Base-by-base conservation (phyloP, 2,797 vertebrate species). In the Megaceryle alcyon region DNA sequence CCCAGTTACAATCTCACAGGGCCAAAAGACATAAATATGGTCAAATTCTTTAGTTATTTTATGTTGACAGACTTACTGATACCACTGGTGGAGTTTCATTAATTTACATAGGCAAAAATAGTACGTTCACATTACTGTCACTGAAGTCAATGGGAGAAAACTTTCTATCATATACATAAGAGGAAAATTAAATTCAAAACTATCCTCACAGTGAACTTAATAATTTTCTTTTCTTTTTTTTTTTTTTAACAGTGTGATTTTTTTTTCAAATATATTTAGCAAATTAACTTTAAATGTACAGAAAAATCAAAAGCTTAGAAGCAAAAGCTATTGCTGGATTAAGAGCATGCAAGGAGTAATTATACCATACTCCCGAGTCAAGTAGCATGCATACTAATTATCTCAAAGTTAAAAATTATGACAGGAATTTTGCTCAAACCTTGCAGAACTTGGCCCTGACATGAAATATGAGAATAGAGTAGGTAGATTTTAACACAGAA, bases 321-420 rank as follows among this genome's bases (percentile, higher is more conserved):
- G 23, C 7, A 81, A 81, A 65, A 87, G 26, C 14, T 60, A 54
- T 66, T 85, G n/a, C 26, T 83, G 39, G 21, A 65, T 82, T 83
- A 86, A 90, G 14, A 88, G 9, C 23, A 26, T 53, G 21, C 16
- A 82, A 35, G 3, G 21, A 90, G 19, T 51, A 91, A 78, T 70
- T 69, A 87, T 59, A 61, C 20, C 35, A 49, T 56, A 60, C 13
- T 63, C 28, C 5, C 31, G 71, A 90, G 43, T 65, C 54, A 95
- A 91, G 57, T 13, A 72, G 86, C 87, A 71, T 56, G 6, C 20
- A 46, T 65, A 26, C 14, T 81, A 89, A 91, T 82, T 80, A 35
- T 69, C 39, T 69, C 12, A 65, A 92, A 69, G 83, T 90, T 85
- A 46, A 92, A 92, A 94, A 81, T 53, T 41, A 35, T 81, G 54